phyloP scores from a whole-genome alignment of 2,888 invertebrate species.

The Drosophila ochracea region DNA sequence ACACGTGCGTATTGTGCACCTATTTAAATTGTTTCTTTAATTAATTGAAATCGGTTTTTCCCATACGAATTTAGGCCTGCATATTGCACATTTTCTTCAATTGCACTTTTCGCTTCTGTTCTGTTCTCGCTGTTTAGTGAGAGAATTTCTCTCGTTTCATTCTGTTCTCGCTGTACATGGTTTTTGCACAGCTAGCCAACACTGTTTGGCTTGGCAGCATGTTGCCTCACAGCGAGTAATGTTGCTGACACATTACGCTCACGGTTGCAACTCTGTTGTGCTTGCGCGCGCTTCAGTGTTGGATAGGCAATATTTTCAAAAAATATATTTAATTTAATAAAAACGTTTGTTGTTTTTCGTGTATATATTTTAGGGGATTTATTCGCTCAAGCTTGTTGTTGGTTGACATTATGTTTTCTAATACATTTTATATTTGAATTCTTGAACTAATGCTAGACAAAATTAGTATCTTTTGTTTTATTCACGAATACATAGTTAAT shows the following conservation, averaged over 20 bases:
- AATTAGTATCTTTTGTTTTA: slow-evolving; percentile 52
- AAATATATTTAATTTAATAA: not conserved
- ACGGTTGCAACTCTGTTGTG: slow-evolving; percentile 6
- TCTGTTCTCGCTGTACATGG: slow-evolving; percentile 17
- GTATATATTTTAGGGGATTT: slow-evolving; percentile 65
- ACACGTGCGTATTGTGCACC: slow-evolving; percentile 27
- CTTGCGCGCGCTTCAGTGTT: slow-evolving; percentile 1
- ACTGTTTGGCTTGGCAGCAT: slow-evolving; percentile 28
- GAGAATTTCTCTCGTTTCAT: slow-evolving; percentile 33
- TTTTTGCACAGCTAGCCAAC: slow-evolving; percentile 16
- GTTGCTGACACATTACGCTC: slow-evolving; percentile 5
- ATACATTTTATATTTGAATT: slow-evolving; percentile 66
- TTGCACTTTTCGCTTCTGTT: slow-evolving; percentile 46
- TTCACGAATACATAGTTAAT: slow-evolving; percentile 54
- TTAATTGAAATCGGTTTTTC: slow-evolving; percentile 29
- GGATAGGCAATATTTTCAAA: not conserved
- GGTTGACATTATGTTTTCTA: slow-evolving; percentile 71
- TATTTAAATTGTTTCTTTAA: slow-evolving; percentile 11
- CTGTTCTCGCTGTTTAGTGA: slow-evolving; percentile 39
- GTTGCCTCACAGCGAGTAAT: not conserved
- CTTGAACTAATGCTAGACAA: slow-evolving; percentile 78
- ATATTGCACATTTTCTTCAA: slow-evolving; percentile 68
- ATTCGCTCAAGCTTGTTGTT: slow-evolving; percentile 70
- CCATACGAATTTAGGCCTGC: slow-evolving; percentile 54
- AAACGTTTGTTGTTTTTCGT: slow-evolving; percentile 5